Evolutionary conservation across 2,888 invertebrate genomes (phyloP).

Genomic region (Tipula lateralis): DNA sequence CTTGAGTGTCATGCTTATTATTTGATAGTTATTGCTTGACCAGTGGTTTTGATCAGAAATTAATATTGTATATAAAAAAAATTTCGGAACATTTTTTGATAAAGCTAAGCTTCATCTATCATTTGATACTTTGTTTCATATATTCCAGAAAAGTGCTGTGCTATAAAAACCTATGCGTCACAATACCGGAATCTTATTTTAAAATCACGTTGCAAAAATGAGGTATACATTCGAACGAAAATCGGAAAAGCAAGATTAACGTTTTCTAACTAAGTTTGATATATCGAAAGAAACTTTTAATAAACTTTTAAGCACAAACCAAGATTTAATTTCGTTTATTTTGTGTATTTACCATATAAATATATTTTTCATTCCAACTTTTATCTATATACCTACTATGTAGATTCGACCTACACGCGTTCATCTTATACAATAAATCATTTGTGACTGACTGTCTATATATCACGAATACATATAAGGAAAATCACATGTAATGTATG

Average conservation of each 20-base stretch:
- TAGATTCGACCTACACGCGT: not conserved
- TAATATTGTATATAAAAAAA: too few relatives aligned
- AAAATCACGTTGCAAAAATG: not conserved
- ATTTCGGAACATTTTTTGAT: too few relatives aligned
- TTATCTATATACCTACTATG: not conserved
- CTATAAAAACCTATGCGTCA: too few relatives aligned
- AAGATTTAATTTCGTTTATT: not conserved
- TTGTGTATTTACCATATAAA: not conserved
- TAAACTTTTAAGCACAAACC: not conserved
- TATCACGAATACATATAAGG: not conserved
- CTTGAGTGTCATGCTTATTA: too few relatives aligned
- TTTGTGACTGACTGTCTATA: not conserved
- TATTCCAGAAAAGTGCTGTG: too few relatives aligned
- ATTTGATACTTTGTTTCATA: too few relatives aligned
- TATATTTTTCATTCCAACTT: not conserved
- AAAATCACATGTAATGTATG: not conserved
- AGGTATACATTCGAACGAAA: not conserved
- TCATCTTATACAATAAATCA: not conserved
- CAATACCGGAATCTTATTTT: not conserved
- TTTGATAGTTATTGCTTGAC: too few relatives aligned
- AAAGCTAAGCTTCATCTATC: too few relatives aligned
- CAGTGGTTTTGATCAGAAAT: too few relatives aligned
- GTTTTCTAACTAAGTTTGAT: not conserved
- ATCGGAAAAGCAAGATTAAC: not conserved
- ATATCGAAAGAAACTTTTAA: not conserved